These are phyloP conservation scores for Hirtodrosophila trivittata DNA, from an alignment of 2,888 invertebrate genomes.

Conservation along the genomic window DNA sequence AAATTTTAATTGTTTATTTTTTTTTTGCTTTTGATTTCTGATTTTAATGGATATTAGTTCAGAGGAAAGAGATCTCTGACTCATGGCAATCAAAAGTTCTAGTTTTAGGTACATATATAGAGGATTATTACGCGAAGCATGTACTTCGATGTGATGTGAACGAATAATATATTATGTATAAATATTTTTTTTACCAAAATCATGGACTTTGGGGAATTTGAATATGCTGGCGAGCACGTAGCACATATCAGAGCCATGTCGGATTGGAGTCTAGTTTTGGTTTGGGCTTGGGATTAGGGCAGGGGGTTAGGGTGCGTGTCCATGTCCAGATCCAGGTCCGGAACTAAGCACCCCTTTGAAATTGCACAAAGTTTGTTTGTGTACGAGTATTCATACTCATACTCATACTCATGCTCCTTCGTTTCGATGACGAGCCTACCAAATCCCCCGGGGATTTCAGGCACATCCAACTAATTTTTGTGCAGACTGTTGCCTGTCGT, in stretches of 20 bases:
- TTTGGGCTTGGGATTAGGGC: no score
- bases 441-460: not conserved
- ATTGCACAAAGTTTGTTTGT: constrained; percentile 43
- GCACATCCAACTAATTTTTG: not conserved
- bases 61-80: constrained; percentile 21
- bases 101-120: no score
- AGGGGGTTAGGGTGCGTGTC: no score
- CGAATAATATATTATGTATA: no score
- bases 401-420: constrained; percentile 6
- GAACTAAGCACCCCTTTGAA: constrained; percentile 33
- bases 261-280: no score
- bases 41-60: constrained; percentile 34
- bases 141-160: no score
- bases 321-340: not conserved
- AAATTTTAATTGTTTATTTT: constrained; percentile 54
- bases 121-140: no score
- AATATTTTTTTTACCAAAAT: no score
- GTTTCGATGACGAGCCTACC: not conserved
- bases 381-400: not conserved
- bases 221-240: no score
- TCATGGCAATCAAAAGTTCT: no score
- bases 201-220: no score
- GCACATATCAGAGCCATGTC: not conserved
- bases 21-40: constrained; percentile 52
- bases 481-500: not conserved